phyloP scores from a whole-genome alignment of 2,888 invertebrate genomes.

The Allophyes oxyacanthae region DNA sequence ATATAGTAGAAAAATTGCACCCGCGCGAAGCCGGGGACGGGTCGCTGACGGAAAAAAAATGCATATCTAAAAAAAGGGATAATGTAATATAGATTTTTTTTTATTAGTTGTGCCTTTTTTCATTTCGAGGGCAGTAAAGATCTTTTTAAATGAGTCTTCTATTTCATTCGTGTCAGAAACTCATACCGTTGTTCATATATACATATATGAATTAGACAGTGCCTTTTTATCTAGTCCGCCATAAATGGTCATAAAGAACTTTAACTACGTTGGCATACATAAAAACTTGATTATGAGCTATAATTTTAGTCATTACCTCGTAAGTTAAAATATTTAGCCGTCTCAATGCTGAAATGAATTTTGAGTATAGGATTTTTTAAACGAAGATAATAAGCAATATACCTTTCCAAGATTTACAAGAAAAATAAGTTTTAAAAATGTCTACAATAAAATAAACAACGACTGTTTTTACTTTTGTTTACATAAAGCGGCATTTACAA shows the following conservation, averaged over 20 bases:
- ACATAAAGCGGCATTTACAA: slow-evolving; percentile 75
- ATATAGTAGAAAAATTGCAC: no score
- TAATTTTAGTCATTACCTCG: neutral
- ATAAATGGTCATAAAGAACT: neutral
- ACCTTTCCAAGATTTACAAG: slow-evolving; percentile 33
- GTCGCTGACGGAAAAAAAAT: no score
- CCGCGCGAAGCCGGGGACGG: no score
- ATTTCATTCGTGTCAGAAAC: no score
- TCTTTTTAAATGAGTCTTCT: no score
- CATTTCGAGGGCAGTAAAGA: no score
- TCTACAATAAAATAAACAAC: slow-evolving; percentile 61
- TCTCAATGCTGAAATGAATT: neutral
- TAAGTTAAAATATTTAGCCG: neutral
- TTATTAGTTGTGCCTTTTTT: no score
- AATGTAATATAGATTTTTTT: no score
- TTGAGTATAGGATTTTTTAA: neutral
- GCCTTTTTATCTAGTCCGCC: neutral
- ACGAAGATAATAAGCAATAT: slow-evolving; percentile 14
- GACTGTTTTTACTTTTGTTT: slow-evolving; percentile 63
- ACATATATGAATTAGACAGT: no score
- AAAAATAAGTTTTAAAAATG: slow-evolving; percentile 53
- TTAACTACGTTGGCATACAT: neutral
- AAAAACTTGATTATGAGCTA: neutral
- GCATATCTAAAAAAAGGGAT: no score
- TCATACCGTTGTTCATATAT: no score